These are phyloP conservation scores for Drosophila pseudoananassae DNA, from an alignment of 1,140 invertebrate species.

Conservation along the genomic window DNA sequence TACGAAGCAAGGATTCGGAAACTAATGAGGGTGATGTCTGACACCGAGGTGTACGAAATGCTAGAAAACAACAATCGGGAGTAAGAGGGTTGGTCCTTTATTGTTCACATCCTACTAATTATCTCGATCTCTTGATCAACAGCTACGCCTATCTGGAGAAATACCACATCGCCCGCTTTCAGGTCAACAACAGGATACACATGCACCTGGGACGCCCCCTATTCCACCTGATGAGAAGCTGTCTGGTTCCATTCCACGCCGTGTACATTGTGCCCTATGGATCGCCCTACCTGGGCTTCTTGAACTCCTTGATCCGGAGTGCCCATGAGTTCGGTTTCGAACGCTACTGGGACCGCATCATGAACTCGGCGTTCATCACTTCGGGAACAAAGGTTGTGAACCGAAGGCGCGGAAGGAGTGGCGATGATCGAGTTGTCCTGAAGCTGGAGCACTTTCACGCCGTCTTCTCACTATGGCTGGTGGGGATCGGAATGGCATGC, in stretches of 20 bases:
- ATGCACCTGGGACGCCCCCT: constrained; percentile 53
- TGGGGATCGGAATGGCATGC: constrained; percentile 54
- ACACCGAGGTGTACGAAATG: constrained; percentile 27
- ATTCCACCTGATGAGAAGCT: constrained; percentile 75
- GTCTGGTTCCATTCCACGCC: constrained; percentile 76
- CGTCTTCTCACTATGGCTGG: constrained; percentile 65
- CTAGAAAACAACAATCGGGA: constrained; percentile 49
- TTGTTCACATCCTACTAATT: neutral
- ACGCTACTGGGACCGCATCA: constrained; percentile 71
- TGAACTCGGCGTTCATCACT: constrained; percentile 68
- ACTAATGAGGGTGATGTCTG: constrained; percentile 50
- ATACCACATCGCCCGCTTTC: constrained; percentile 66
- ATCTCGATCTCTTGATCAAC: neutral
- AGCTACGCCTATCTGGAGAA: constrained; percentile 72
- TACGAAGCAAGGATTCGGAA: constrained; percentile 51
- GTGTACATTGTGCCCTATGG: constrained; percentile 80
- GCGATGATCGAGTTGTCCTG: constrained; percentile 65
- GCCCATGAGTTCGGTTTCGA: constrained; percentile 71
- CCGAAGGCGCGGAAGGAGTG: constrained; percentile 34
- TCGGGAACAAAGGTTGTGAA: constrained; percentile 52
- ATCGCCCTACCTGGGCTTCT: constrained; percentile 74
- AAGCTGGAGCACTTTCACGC: constrained; percentile 72
- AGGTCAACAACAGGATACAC: constrained; percentile 61
- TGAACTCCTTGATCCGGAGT: constrained; percentile 64
- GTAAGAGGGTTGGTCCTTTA: constrained; percentile 15